Percentiles rank a stretch among this genome's conserved stretches.
These are phyloP conservation scores for Acomys russatus DNA, from an alignment of 2,797 vertebrate species.

Conservation along the genomic window DNA sequence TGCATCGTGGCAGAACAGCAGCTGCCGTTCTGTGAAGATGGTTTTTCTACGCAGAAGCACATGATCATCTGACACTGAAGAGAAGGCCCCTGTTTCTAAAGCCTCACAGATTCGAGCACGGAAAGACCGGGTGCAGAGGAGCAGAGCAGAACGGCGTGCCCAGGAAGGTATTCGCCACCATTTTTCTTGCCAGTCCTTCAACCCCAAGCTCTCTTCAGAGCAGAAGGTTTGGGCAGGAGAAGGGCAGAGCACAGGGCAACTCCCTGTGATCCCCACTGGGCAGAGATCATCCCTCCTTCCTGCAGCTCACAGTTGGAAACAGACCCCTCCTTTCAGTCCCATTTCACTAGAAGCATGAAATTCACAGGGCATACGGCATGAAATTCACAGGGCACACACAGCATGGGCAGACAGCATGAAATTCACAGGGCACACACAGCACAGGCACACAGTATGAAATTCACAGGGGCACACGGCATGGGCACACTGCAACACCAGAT, in stretches of 20 bases:
- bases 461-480: too few relatives aligned
- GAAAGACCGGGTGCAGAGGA: neutral
- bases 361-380: neutral
- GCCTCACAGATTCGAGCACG: neutral
- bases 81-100: neutral
- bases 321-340: neutral
- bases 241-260: neutral
- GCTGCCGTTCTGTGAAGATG: neutral
- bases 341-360: neutral
- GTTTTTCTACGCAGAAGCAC: neutral
- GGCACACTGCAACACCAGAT: too few relatives aligned
- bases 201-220: neutral
- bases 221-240: neutral
- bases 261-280: neutral
- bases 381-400: neutral
- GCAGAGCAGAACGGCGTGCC: neutral
- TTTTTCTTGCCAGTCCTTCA: neutral
- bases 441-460: neutral
- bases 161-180: too few relatives aligned
- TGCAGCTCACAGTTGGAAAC: rapidly evolving
- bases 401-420: neutral
- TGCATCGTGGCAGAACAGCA: neutral
- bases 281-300: neutral
- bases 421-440: rapidly evolving
- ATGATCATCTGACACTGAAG: neutral